Conservation (phyloP, 2,888 invertebrate species). For the Tribolium freemani region DNA sequence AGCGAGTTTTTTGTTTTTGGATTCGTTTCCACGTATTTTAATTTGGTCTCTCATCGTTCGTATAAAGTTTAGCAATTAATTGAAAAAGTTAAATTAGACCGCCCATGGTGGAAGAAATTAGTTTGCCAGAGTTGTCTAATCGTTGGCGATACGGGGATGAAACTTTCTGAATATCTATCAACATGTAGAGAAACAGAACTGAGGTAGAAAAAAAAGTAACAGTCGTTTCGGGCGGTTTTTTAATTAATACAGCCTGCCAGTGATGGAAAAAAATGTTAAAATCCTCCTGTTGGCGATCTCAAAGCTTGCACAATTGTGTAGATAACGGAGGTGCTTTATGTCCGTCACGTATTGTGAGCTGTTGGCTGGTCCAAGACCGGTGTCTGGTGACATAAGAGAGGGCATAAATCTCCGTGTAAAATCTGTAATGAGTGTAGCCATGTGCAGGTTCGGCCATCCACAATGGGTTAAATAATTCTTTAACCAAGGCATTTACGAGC, state of each 20-base stretch:
- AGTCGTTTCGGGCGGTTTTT: not conserved
- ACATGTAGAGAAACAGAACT: not conserved
- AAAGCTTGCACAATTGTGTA: not conserved
- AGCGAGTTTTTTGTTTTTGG: not conserved
- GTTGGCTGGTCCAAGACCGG: constrained; percentile 8
- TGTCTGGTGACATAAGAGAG: constrained; percentile 32
- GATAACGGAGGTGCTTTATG: not conserved
- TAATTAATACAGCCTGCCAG: no score
- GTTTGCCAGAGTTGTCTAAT: not conserved
- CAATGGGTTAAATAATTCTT: constrained; percentile 62
- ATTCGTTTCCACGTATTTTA: constrained; percentile 10
- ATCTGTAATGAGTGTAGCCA: constrained; percentile 52
- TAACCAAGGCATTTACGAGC: constrained; percentile 59
- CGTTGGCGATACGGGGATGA: not conserved
- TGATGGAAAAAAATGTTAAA: no score
- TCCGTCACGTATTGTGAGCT: not conserved
- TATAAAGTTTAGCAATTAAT: constrained; percentile 28
- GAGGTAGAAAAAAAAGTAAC: not conserved
- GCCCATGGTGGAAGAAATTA: constrained; percentile 2
- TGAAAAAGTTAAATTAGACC: constrained; percentile 39
- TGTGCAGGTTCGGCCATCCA: constrained; percentile 51
- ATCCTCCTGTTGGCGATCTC: no score
- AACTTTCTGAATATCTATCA: not conserved
- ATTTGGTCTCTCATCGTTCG: not conserved
- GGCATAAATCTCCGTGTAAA: constrained; percentile 50